phyloP scores from a whole-genome alignment of 2,797 vertebrate genomes.

The Enteromius anoplus region DNA sequence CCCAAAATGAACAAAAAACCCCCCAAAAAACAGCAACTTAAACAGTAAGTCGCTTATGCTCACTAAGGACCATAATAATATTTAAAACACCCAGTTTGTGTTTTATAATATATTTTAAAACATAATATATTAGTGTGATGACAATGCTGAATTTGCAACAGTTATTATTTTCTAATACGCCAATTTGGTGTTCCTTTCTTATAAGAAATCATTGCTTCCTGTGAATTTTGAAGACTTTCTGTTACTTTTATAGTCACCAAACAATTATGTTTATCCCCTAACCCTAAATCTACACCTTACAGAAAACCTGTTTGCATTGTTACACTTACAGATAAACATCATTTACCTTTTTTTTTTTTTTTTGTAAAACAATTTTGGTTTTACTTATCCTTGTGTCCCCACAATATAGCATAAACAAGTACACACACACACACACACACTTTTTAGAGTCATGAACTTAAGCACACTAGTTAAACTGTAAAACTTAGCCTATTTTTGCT shows the following conservation, averaged over 20 bases:
- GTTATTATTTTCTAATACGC: background rate
- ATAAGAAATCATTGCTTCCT: background rate
- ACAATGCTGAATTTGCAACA: background rate
- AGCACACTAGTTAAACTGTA: background rate
- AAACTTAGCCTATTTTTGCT: too few relatives aligned
- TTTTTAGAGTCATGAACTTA: background rate
- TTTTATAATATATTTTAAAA: background rate
- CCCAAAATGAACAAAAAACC: background rate
- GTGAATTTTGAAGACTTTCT: too few relatives aligned
- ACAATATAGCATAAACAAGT: too few relatives aligned
- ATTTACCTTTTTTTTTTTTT: too few relatives aligned
- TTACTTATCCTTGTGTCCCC: too few relatives aligned
- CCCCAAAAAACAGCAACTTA: background rate
- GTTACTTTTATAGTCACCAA: too few relatives aligned
- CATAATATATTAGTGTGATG: background rate
- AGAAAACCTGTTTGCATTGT: too few relatives aligned
- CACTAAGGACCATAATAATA: background rate
- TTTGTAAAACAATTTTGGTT: too few relatives aligned
- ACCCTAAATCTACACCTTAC: too few relatives aligned
- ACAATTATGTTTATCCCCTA: too few relatives aligned
- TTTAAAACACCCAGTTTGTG: background rate
- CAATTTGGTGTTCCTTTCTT: background rate
- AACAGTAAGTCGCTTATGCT: background rate
- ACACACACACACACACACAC: background rate
- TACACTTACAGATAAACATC: too few relatives aligned